Conservation (phyloP, 2,797 vertebrate species). For the Cossypha dichroa region DNA sequence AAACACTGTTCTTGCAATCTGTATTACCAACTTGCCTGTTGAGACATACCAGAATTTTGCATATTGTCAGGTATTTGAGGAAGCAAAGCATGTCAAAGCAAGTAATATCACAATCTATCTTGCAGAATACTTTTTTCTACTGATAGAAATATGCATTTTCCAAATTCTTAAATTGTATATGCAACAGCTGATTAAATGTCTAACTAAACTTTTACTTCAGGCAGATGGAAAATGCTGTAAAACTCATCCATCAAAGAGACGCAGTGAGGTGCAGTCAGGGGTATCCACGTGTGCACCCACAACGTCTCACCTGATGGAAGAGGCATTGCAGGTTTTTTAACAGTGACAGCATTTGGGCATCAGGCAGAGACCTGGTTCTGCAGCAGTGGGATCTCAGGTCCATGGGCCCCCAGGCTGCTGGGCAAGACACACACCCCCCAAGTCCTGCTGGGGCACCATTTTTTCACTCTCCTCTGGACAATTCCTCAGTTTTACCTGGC, state of each 20-base stretch:
- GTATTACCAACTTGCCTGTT: constrained; percentile 4
- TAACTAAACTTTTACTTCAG: constrained; percentile 35
- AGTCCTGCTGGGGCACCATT: background rate
- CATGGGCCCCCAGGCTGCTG: background rate
- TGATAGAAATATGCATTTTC: background rate
- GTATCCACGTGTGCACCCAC: background rate
- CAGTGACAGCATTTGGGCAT: background rate
- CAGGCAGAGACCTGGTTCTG: background rate
- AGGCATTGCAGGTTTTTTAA: background rate
- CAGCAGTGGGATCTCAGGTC: background rate
- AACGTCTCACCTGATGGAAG: background rate
- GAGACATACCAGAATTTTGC: constrained; percentile 1
- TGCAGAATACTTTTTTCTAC: constrained; percentile 3
- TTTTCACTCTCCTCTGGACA: background rate
- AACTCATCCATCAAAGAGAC: background rate
- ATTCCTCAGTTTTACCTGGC: background rate
- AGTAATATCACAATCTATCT: background rate
- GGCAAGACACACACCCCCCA: background rate
- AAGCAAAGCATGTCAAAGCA: constrained; percentile 37
- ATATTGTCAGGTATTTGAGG: constrained; percentile 20
- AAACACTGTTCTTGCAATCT: background rate
- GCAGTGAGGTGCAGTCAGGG: background rate
- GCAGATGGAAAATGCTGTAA: background rate
- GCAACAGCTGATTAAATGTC: background rate
- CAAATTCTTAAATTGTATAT: background rate